Evolutionary conservation across 2,888 invertebrate genomes (phyloP), one percentile per base, ranked within the genome.

Genomic region (Lepetodrilus schrolli): DNA sequence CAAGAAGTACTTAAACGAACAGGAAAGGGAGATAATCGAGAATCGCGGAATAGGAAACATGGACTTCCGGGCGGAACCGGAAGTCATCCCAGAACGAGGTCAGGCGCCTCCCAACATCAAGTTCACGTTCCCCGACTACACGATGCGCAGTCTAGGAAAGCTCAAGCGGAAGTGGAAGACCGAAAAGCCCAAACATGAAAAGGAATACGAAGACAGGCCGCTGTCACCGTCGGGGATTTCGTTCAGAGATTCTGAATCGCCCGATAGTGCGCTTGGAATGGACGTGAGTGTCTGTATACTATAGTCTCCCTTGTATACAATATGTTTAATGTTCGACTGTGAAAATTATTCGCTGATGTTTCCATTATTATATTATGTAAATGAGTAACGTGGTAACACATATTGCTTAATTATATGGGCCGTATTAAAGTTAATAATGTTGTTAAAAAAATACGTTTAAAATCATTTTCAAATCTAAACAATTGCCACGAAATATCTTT

Each of bases 1-100:
- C 72, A 68, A 77, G 65, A 82, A 82, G 72, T 74, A 76, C 8
- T 34, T 75, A 37, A 77, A 74, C 20, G 34, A 43, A 20, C 77
- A 77, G 26, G 74, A 78, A 34, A 66, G 76, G 4, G 71, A 73
- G n/a, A 76, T 78, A 10, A 47, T 72, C 48, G 72, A 72, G 47
- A 30, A 47, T 30, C 21, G 72, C 20, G 65, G 43, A 20, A 50
- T 17, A 20, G 72, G 47, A 17, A 50, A 70, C 5, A 66, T 38
- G n/a, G 72, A 72, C 21, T 20, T 30, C 2, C 30, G 65, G 4
- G 72, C 47, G 0, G 13, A 21, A 4, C 47, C 23, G 21, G 68
- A 68, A 8, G 47, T 21, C 26, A 30, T 30, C 34, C 26, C 43
- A 8, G 72, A 72, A 30, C 38, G 72, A 37, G 72, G 72, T 34